Percentiles rank a stretch among this genome's conserved stretches.
Conservation (phyloP, 2,888 invertebrate species). For the Melipona bicolor region DNA sequence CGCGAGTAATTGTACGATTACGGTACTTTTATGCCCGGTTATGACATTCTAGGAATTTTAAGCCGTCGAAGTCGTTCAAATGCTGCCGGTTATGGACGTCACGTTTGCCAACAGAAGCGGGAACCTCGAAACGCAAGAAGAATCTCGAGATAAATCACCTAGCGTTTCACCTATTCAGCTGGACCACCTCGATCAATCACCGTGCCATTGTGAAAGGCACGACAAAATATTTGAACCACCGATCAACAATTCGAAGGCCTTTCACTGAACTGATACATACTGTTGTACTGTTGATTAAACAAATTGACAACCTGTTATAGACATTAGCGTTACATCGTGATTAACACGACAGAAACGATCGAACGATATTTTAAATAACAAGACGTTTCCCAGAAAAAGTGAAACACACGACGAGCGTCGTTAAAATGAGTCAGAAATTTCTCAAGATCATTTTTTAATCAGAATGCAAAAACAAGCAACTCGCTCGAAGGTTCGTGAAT, state of each 20-base stretch:
- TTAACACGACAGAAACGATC: not conserved
- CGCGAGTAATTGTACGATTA: conserved; percentile 38
- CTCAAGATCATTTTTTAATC: not conserved
- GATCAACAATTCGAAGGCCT: not conserved
- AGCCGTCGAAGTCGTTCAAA: conserved; percentile 14
- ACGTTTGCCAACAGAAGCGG: conserved; percentile 62
- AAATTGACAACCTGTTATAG: not conserved
- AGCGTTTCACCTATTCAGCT: not conserved
- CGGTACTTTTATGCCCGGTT: conserved; percentile 45
- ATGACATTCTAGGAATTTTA: conserved; percentile 44
- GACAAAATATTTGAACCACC: not conserved
- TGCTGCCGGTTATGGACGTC: conserved; percentile 34
- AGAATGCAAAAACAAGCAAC: not conserved
- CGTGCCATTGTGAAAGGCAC: conserved; percentile 5
- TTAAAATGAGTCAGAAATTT: too few relatives aligned
- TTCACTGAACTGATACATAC: not conserved
- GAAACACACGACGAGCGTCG: not conserved
- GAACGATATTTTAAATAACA: not conserved
- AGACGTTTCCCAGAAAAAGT: too few relatives aligned
- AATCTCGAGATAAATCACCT: not conserved
- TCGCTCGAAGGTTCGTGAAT: conserved; percentile 20
- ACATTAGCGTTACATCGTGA: too few relatives aligned
- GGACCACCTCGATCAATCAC: not conserved
- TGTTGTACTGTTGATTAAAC: not conserved
- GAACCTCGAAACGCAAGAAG: conserved; percentile 1